Conservation (phyloP, 37 sponge, comb jelly and placozoan genomes). For the Hormiphora californensis region DNA sequence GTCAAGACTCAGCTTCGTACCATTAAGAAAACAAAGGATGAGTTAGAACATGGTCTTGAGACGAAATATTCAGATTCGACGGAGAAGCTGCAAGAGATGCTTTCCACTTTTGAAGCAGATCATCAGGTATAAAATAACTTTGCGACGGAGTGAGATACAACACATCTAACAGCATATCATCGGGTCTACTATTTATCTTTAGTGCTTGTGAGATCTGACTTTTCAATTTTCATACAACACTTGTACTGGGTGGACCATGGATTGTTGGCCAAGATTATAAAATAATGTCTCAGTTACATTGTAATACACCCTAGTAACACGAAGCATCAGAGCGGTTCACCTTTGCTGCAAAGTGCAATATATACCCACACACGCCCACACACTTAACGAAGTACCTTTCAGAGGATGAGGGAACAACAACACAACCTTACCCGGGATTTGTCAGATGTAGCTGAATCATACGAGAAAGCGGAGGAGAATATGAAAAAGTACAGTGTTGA, state of each 20-base stretch:
- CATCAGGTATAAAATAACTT: not conserved
- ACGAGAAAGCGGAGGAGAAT: conserved; percentile 27
- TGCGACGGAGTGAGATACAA: not conserved
- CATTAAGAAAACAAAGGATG: conserved; percentile 61
- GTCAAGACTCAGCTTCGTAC: not conserved
- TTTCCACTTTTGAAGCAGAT: conserved; percentile 38
- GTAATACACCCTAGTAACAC: too few species aligned
- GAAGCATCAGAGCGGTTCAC: too few species aligned
- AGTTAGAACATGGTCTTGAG: conserved; percentile 56
- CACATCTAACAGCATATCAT: not conserved
- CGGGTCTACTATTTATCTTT: not conserved
- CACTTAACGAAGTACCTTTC: too few species aligned
- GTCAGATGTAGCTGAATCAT: not conserved
- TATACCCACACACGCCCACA: too few species aligned
- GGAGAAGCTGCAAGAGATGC: conserved; percentile 33
- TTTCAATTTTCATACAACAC: too few species aligned
- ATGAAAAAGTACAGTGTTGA: conserved; percentile 19
- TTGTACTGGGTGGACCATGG: too few species aligned
- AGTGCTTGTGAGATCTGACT: too few species aligned
- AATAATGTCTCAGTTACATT: too few species aligned
- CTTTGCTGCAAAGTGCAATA: too few species aligned
- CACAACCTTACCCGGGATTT: not conserved
- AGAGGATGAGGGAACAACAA: conserved; percentile 7
- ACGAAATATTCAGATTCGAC: not conserved
- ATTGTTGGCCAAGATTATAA: too few species aligned